These are phyloP conservation scores for Laticauda laticaudata DNA, from an alignment of 2,113 vertebrate genomes.

Conservation along the genomic window DNA sequence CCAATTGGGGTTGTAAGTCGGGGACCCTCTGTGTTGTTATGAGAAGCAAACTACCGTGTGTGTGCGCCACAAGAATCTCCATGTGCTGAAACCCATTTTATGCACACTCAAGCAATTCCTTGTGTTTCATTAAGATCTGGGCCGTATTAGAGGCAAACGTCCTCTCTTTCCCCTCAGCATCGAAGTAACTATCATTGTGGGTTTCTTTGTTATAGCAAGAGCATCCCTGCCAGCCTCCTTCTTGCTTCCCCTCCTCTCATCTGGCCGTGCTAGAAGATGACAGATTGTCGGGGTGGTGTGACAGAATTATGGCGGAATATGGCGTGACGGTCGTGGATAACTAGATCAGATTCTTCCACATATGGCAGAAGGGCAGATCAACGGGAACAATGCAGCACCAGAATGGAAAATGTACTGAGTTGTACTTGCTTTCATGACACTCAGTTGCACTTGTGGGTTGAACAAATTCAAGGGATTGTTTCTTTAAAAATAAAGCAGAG, in stretches of 20 bases:
- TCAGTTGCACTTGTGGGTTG: not conserved
- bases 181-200: not conserved
- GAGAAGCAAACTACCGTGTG: not conserved
- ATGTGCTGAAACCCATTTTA: not conserved
- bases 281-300: not conserved
- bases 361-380: not conserved
- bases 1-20: not conserved
- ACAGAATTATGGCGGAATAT: not conserved
- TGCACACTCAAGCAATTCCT: rapidly evolving
- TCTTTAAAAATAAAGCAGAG: not conserved
- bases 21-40: not conserved
- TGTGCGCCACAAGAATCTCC: not conserved
- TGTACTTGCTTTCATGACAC: not conserved
- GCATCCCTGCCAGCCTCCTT: not conserved
- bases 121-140: not conserved
- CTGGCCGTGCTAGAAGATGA: not conserved
- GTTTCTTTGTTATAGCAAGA: not conserved
- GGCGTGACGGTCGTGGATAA: not conserved
- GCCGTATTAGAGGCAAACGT: not conserved
- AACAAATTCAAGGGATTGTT: not conserved
- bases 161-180: not conserved
- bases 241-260: not conserved
- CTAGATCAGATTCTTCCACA: not conserved
- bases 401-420: not conserved
- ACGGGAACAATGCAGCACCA: not conserved